These are phyloP conservation scores for Pristiophorus japonicus DNA, from an alignment of 2,113 vertebrate species.

Conservation along the genomic window DNA sequence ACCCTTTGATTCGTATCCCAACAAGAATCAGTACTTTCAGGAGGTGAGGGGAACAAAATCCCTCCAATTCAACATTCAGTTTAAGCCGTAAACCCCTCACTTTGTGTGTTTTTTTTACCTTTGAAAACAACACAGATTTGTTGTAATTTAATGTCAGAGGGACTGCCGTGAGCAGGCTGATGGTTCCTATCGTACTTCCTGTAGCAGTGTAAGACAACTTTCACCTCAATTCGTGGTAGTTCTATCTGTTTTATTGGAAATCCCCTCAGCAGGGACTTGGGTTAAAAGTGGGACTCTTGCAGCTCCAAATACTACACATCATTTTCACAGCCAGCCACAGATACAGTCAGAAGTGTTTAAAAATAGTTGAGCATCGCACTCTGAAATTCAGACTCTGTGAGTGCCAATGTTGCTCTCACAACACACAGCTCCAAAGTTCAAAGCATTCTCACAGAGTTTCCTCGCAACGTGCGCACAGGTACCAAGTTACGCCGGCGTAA, in stretches of 20 bases:
- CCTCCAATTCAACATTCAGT: background rate
- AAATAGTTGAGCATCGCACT: background rate
- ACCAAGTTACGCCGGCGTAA: background rate
- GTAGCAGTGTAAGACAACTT: background rate
- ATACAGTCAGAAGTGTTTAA: background rate
- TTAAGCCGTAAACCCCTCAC: background rate
- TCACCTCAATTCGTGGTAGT: background rate
- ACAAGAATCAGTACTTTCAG: background rate
- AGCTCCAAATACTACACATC: background rate
- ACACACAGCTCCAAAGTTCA: background rate
- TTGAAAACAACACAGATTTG: background rate
- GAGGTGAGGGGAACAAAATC: background rate
- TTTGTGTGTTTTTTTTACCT: background rate
- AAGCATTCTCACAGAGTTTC: background rate
- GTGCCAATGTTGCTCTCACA: background rate
- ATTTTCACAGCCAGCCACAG: background rate
- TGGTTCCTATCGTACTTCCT: background rate
- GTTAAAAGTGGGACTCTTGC: background rate
- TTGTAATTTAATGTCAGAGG: background rate
- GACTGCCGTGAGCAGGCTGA: background rate
- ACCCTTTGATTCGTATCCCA: too few species aligned
- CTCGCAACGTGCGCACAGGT: background rate
- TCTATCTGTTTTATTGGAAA: background rate
- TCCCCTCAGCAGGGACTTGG: background rate
- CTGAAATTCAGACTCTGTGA: background rate